Base-by-base conservation (phyloP, 2,113 vertebrate genomes). In the Campylomormyrus tamandua region DNA sequence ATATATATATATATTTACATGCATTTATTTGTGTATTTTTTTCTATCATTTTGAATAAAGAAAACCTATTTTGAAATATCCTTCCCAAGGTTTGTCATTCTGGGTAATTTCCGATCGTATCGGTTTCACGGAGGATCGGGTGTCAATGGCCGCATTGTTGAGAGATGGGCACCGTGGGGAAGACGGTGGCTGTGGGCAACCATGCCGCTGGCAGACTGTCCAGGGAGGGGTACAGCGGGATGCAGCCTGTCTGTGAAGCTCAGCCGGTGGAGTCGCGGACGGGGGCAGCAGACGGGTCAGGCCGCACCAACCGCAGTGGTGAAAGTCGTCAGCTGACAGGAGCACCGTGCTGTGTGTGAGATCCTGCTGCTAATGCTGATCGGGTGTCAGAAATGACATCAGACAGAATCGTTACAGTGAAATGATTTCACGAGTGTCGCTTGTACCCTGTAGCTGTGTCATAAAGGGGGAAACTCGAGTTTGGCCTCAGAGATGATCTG, bases 1-100 rank as follows among this genome's bases (percentile, higher is more conserved):
- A 90, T 74, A 70, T 27, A 77, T 31, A 74, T 27, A 62, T 24
- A 70, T 52, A 90, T 74, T 90, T 74, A 90, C 46, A 87, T 53
- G 56, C 62, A 87, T 87, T 87, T 70, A 90, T 87, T 74, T 66
- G 53, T 90, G 46, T 74, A 50, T 87, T 77, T 87, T 90, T 87
- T 87, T 87, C 10, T 87, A 87, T 87, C 58, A 70, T 90, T 74
- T 77, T 24, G n/a, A 87, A 90, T 90, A 87, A 74, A 74, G 70
- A 84, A 7, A 84, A 7, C 83, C 74, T 80, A 66, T 10, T 46
- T 31, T 66, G 45, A 90, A 62, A 11, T n/a, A 70, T 87, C n/a
- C 6, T 52, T 85, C 19, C 53, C 15, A 56, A 35, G 77, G 3
- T 24, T 58, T 83, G 48, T 49, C 31, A 49, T 86, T 48, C 45